phyloP scores from a whole-genome alignment of 2,113 vertebrate genomes.

The Myiagra hebetior region DNA sequence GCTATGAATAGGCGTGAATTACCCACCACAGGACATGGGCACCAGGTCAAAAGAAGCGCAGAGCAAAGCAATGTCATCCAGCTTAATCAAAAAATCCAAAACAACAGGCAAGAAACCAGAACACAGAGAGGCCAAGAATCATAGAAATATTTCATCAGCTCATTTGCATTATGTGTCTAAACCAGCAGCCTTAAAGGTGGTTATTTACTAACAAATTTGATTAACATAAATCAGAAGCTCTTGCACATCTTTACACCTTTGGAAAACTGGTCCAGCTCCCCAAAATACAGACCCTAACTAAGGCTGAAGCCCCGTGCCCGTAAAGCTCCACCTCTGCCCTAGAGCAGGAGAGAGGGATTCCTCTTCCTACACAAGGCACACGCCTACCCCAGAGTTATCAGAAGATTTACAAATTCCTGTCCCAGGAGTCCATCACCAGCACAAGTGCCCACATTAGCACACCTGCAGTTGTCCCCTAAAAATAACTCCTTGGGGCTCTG shows the following conservation, averaged over 20 bases:
- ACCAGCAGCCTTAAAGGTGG: neutral
- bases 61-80: neutral
- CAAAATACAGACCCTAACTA: neutral
- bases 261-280: neutral
- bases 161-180: neutral
- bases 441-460: neutral
- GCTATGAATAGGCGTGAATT: neutral
- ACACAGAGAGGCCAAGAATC: neutral
- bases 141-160: neutral
- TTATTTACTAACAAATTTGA: neutral
- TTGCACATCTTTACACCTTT: neutral
- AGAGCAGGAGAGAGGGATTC: neutral
- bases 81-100: neutral
- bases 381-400: neutral
- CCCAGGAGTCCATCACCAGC: neutral
- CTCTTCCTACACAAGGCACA: rapidly evolving
- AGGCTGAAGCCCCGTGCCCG: rapidly evolving
- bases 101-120: neutral
- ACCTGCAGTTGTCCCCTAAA: neutral
- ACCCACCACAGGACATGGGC: neutral
- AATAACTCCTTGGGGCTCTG: neutral
- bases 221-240: neutral
- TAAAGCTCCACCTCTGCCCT: neutral
- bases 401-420: neutral
- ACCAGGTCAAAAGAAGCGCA: neutral